phyloP scores from a whole-genome alignment of 92 coral and sea anemone genomes.

The Muricea muricata region DNA sequence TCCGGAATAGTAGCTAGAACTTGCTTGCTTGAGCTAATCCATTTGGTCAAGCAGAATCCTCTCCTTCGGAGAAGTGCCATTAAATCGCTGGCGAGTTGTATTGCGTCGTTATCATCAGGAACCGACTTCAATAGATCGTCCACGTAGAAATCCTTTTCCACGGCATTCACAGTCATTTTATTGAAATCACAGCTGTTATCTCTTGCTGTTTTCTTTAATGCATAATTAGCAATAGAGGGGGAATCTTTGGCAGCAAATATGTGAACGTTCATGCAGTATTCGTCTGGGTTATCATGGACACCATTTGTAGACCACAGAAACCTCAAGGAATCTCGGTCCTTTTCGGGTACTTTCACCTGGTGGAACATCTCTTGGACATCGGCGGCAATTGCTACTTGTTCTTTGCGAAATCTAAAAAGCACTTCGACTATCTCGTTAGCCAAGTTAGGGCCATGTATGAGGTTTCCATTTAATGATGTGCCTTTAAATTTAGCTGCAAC shows the following conservation, averaged over 20 bases:
- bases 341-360: not conserved
- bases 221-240: conserved; percentile 7
- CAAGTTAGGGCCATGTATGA: conserved; percentile 11
- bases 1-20: conserved; percentile 53
- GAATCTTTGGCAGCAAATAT: conserved; percentile 11
- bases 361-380: conserved; percentile 2
- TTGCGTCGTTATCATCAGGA: not conserved
- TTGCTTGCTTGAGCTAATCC: conserved; percentile 12
- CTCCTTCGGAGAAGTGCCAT: not conserved
- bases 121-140: conserved; percentile 5
- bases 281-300: not conserved
- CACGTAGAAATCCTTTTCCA: not conserved
- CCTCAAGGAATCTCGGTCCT: not conserved
- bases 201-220: not conserved
- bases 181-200: not conserved
- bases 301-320: not conserved
- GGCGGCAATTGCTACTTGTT: not conserved
- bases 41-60: conserved; percentile 22
- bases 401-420: conserved; percentile 6
- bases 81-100: not conserved
- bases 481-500: not conserved
- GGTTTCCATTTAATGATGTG: conserved; percentile 5
- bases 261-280: not conserved
- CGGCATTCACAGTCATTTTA: not conserved
- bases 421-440: not conserved